Evolutionary conservation across 2,113 vertebrate species (phyloP).

Genomic region (Microcebus murinus): DNA sequence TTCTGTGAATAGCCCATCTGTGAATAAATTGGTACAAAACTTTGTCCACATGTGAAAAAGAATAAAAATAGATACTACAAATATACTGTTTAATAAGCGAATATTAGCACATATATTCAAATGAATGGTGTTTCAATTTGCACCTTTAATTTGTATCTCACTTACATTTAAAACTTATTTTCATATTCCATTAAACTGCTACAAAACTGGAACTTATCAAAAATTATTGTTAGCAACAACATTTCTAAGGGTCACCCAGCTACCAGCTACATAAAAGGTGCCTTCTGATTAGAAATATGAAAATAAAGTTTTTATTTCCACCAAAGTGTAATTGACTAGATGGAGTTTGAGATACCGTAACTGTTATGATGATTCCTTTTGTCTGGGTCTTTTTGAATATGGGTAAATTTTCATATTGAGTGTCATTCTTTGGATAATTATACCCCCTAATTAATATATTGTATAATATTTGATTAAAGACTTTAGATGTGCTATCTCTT

Average conservation of each 20-base stretch:
- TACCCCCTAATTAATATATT: background rate
- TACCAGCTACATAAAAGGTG: background rate
- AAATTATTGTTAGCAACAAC: background rate
- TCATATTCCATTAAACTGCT: background rate
- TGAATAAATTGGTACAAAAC: background rate
- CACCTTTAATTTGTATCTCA: background rate
- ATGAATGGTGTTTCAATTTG: background rate
- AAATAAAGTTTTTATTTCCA: background rate
- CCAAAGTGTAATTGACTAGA: background rate
- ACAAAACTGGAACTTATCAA: background rate
- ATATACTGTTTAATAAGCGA: background rate
- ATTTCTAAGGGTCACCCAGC: background rate
- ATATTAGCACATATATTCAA: background rate
- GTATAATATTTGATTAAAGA: background rate
- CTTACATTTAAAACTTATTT: conserved; percentile 29
- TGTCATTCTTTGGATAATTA: background rate
- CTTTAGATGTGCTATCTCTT: background rate
- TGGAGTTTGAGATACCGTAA: background rate
- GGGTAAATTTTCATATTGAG: background rate
- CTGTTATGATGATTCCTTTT: background rate
- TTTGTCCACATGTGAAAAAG: background rate
- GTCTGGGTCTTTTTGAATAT: background rate
- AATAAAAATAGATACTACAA: background rate
- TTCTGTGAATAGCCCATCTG: background rate
- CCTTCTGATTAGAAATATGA: background rate